Conservation (phyloP, 2,797 vertebrate species). For the Onychomys leucogaster region DNA sequence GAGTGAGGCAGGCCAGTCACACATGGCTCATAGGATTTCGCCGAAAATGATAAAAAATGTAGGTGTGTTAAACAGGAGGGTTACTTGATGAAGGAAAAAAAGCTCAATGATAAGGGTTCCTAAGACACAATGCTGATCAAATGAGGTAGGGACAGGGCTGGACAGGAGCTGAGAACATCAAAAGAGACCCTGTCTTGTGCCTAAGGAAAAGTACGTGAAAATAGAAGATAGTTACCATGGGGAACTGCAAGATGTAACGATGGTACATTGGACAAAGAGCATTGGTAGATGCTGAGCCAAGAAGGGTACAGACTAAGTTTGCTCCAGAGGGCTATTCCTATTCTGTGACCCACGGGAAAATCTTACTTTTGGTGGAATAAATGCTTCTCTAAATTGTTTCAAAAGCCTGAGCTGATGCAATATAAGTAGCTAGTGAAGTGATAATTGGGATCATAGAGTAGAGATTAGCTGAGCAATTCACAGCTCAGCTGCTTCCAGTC, state of each 20-base stretch:
- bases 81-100: background rate
- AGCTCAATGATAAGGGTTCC: background rate
- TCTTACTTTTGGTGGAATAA: background rate
- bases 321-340: background rate
- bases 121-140: background rate
- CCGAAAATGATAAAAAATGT: background rate
- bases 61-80: background rate
- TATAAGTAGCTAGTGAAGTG: background rate
- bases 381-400: background rate
- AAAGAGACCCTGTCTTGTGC: background rate
- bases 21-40: background rate
- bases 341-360: background rate
- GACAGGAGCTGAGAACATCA: background rate
- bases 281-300: background rate
- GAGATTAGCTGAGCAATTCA: background rate
- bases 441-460: background rate
- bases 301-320: background rate
- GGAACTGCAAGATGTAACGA: background rate
- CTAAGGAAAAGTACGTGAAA: background rate
- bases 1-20: background rate
- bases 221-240: background rate
- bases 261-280: background rate
- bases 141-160: fast-evolving
- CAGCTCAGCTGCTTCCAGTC: background rate
- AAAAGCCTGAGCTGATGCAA: constrained; percentile 13